A percentile compares a stretch with the other conserved stretches of the same genome.
phyloP scores from a whole-genome alignment of 2,888 invertebrate species.

The Tinea trinotella region DNA sequence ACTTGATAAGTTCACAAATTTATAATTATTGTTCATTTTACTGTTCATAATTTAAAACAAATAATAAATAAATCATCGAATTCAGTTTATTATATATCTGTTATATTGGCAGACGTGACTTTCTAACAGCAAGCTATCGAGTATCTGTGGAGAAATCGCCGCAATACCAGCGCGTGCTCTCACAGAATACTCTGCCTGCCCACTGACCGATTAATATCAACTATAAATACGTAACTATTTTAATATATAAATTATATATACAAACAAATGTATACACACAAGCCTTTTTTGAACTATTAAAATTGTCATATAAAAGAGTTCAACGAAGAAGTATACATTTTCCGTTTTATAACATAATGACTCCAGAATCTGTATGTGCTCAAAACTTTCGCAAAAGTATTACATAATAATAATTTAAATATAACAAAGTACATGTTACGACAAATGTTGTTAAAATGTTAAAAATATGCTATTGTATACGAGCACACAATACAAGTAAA shows the following conservation, averaged over 20 bases:
- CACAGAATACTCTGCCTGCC: neutral
- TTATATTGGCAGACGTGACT: slow-evolving; percentile 52
- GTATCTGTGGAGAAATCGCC: slow-evolving; percentile 58
- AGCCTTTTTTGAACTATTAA: too few species aligned
- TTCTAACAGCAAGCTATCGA: slow-evolving; percentile 49
- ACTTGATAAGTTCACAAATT: too few species aligned
- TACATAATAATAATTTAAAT: neutral
- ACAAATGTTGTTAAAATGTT: neutral
- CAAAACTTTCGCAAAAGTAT: neutral
- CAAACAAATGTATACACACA: too few species aligned
- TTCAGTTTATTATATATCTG: neutral
- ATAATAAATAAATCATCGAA: neutral
- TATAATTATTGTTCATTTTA: too few species aligned
- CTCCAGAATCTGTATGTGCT: too few species aligned
- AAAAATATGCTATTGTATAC: neutral
- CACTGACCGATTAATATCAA: neutral
- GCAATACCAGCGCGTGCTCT: slow-evolving; percentile 27
- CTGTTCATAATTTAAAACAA: too few species aligned
- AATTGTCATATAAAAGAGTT: too few species aligned
- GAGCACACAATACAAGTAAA: neutral
- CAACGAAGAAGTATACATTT: too few species aligned
- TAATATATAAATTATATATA: too few species aligned
- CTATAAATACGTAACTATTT: too few species aligned
- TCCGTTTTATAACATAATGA: too few species aligned
- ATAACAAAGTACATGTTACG: neutral